Conservation (phyloP, 2,797 vertebrate genomes). For the Furcifer pardalis region DNA sequence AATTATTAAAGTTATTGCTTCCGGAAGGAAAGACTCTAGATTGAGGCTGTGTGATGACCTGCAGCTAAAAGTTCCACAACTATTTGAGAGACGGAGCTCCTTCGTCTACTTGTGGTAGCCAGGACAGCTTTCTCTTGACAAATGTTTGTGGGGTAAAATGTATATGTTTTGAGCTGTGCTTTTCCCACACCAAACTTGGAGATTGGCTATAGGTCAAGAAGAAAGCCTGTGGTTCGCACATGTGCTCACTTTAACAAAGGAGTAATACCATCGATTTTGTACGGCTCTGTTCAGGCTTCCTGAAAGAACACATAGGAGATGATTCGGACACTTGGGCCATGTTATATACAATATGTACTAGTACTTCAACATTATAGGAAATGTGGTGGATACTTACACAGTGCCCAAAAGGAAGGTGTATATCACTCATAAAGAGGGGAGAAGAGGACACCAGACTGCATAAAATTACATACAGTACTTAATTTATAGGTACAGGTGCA, state of each 20-base stretch:
- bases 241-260: not conserved
- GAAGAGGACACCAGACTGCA: no score
- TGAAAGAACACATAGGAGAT: not conserved
- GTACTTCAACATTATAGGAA: no score
- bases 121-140: not conserved
- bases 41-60: not conserved
- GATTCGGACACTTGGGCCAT: not conserved
- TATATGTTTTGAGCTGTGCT: not conserved
- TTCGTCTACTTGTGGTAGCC: not conserved
- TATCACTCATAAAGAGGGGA: no score
- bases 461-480: no score
- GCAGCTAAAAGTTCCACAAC: not conserved
- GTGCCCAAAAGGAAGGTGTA: no score
- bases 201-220: not conserved
- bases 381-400: no score
- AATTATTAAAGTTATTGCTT: not conserved
- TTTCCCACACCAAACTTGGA: not conserved
- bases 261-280: not conserved
- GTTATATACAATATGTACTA: not conserved
- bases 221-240: not conserved
- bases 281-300: not conserved
- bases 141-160: not conserved
- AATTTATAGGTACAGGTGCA: no score
- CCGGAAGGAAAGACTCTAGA: not conserved
- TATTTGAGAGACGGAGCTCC: no score